Base-by-base conservation (phyloP, 2,888 invertebrate species). In the Aphodius sticticus region DNA sequence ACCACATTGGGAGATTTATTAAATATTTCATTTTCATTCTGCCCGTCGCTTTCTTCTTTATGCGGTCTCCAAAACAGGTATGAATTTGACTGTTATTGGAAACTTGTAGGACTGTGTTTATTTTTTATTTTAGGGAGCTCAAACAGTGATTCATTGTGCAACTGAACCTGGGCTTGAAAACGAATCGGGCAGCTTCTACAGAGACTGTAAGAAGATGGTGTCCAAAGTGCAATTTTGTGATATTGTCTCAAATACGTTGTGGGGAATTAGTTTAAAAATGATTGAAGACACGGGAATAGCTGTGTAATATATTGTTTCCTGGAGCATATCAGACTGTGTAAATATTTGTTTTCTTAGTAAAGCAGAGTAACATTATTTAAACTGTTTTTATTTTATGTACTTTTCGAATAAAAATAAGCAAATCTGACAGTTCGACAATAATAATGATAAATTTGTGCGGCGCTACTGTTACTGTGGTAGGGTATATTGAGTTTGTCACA, bases 81-180 rank as follows among this genome's bases (percentile, higher is more conserved):
- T 90, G 12, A 70, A 15, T 37, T 16, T 14, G 35, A 72, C 15
- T 26, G 35, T 26, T 36, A 36, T 26, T 5, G 1, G 9, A 36
- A n/a, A 74, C 35, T 36, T 16, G 2, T 71, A 15, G 16, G 12
- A 71, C 16, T 14, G 12, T 35, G 6, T 77, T 16, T 9, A n/a
- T 26, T 78, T 15, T 80, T 80, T 81, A 53, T 90, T 90, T 70
- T 89, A 96, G 95, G 96, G 96, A 71, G 92, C 95, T 0, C 95
- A 96, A 88, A 95, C 96, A 1, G 92, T 95, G 26, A 89, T 96
- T 12, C 94, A 94, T 88, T 95, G 96, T 87, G 95, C 96, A 0
- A 93, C 95, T 0, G 94, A 95, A 81, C 89, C 89, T 4, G 84
- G 85, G 2, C 86, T 93, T 37, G 89, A 89, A 15, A 92, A 93